A percentile compares a stretch with the other conserved stretches of the same genome.
phyloP scores from a whole-genome alignment of 1,140 invertebrate species.

The Drosophila sturtevanti region DNA sequence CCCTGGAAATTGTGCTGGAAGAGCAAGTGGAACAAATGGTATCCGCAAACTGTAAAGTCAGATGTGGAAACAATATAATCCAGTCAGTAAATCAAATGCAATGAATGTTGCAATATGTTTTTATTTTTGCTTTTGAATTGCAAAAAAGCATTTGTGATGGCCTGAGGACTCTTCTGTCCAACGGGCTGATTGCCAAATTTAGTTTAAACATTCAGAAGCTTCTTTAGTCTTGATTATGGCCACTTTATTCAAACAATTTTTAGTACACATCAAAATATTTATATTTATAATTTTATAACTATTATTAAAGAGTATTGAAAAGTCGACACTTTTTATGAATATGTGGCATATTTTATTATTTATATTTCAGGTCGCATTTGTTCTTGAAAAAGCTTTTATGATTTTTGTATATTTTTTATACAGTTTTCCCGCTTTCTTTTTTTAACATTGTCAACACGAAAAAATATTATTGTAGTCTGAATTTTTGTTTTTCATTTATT shows the following conservation, averaged over 20 bases:
- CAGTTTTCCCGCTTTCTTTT: background rate
- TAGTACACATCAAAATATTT: too few relatives aligned
- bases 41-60: background rate
- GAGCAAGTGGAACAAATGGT: background rate
- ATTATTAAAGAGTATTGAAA: background rate
- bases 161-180: too few relatives aligned
- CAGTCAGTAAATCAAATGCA: too few relatives aligned
- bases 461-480: conserved; percentile 3
- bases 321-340: background rate
- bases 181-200: too few relatives aligned
- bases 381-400: background rate
- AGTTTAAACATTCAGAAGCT: too few relatives aligned
- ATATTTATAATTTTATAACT: too few relatives aligned
- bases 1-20: background rate
- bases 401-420: background rate
- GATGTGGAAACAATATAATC: too few relatives aligned
- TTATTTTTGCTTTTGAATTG: too few relatives aligned
- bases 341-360: background rate
- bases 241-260: too few relatives aligned
- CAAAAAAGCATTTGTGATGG: too few relatives aligned
- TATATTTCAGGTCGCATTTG: background rate
- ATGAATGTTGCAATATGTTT: too few relatives aligned
- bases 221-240: too few relatives aligned
- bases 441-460: background rate
- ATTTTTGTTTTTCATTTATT: background rate